Evolutionary conservation across 1,140 invertebrate species (phyloP).

Genomic region (Ditylenchus dipsaci): DNA sequence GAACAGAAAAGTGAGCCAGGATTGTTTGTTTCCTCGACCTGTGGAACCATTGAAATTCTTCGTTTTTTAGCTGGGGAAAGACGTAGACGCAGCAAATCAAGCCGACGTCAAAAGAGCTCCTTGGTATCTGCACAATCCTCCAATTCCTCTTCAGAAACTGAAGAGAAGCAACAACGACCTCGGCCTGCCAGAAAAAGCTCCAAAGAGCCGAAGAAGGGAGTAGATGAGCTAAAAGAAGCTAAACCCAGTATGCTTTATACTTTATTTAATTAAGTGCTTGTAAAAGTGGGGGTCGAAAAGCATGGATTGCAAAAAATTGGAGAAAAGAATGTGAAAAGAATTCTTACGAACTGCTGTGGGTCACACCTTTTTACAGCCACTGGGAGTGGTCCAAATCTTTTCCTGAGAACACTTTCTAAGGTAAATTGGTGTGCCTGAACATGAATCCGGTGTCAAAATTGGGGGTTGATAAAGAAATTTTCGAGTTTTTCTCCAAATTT

Average conservation of each 20-base stretch:
- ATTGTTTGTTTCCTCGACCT: too few relatives aligned
- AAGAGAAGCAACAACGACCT: neutral
- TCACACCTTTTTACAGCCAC: too few relatives aligned
- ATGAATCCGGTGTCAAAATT: too few relatives aligned
- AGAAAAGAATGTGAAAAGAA: too few relatives aligned
- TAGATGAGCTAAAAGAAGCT: neutral
- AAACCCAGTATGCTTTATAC: neutral
- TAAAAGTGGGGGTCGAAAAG: neutral
- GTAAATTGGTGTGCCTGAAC: too few relatives aligned
- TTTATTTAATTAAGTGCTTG: neutral
- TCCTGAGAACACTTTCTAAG: too few relatives aligned
- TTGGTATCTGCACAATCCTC: neutral
- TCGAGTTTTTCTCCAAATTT: too few relatives aligned
- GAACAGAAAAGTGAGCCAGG: neutral
- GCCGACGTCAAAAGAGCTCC: neutral
- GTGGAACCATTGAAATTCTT: too few relatives aligned
- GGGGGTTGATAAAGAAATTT: too few relatives aligned
- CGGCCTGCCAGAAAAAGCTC: neutral
- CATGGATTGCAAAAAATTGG: too few relatives aligned
- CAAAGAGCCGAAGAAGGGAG: neutral
- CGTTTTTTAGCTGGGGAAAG: neutral
- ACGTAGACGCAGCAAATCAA: neutral
- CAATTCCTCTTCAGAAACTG: neutral
- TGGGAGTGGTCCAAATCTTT: too few relatives aligned
- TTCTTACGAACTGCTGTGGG: too few relatives aligned